phyloP scores from a whole-genome alignment of 1,140 invertebrate species.

The Chrysoperla carnea region DNA sequence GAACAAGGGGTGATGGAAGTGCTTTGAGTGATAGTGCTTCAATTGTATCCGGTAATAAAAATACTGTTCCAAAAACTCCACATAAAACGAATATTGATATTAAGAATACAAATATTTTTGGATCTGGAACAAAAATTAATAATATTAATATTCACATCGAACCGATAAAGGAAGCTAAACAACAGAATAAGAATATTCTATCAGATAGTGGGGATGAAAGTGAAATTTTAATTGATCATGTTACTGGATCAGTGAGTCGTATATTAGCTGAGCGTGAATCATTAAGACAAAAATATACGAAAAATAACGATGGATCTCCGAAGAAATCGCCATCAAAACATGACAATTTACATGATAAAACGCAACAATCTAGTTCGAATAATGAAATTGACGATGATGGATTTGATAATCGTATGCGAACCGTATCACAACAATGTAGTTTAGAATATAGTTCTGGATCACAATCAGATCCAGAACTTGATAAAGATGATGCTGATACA shows the following conservation, averaged over 20 bases:
- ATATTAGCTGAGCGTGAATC: not conserved
- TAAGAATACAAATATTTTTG: constrained; percentile 38
- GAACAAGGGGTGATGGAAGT: constrained; percentile 37
- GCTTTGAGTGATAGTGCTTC: constrained; percentile 33
- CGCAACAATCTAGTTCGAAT: too few species aligned
- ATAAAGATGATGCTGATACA: constrained; percentile 4
- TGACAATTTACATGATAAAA: too few species aligned
- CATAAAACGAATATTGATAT: not conserved
- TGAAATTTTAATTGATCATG: constrained; percentile 16
- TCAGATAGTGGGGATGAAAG: constrained; percentile 33
- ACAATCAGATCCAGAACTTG: constrained; percentile 46
- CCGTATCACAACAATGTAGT: constrained; percentile 34
- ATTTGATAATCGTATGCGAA: constrained; percentile 20
- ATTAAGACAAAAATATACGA: constrained; percentile 8
- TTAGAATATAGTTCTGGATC: constrained; percentile 58
- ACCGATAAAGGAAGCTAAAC: constrained; percentile 21
- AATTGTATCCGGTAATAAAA: constrained; percentile 27
- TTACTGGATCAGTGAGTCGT: constrained; percentile 7
- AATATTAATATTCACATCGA: constrained; percentile 62
- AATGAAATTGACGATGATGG: too few species aligned
- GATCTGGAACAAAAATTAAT: constrained; percentile 51
- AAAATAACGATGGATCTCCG: constrained; percentile 14
- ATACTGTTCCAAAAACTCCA: constrained; percentile 33
- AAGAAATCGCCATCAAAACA: not conserved
- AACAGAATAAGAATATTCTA: constrained; percentile 38